Evolutionary conservation across 1,140 invertebrate species (phyloP).

Genomic region (Polypedilum vanderplanki): DNA sequence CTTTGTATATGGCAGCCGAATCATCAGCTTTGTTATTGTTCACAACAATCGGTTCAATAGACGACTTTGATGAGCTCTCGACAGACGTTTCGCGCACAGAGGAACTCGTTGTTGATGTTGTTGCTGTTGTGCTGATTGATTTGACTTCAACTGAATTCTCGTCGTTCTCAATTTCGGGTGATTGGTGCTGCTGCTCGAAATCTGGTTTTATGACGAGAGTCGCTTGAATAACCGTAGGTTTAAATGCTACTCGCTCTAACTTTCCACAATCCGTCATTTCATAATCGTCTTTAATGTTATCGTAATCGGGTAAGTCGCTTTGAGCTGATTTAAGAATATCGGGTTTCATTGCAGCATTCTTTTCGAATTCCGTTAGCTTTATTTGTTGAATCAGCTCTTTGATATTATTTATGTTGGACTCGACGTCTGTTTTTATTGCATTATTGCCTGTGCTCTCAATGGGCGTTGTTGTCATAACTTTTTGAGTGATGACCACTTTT

Average conservation of each 20-base stretch:
- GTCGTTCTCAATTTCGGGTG: not conserved
- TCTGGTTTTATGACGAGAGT: not conserved
- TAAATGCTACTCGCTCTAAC: not conserved
- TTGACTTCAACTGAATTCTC: not conserved
- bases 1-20: conserved; percentile 20
- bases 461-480: not conserved
- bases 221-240: not conserved
- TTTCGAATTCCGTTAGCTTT: conserved; percentile 13
- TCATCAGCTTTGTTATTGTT: not conserved
- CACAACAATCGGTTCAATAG: not conserved
- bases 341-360: conserved; percentile 14
- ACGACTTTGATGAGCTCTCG: conserved; percentile 1
- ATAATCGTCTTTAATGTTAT: conserved; percentile 27
- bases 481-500: not conserved
- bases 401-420: conserved; percentile 23
- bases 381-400: conserved; percentile 22
- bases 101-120: not conserved
- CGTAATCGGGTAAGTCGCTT: conserved; percentile 23
- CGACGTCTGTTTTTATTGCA: conserved; percentile 8
- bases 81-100: conserved; percentile 21
- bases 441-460: not conserved
- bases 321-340: conserved; percentile 11
- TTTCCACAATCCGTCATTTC: conserved; percentile 19
- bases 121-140: not conserved
- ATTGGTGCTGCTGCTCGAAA: not conserved